Percentiles rank a stretch among this genome's conserved stretches.
Evolutionary conservation across 35 echinoderm and acorn worm genomes (phyloP).

Genomic region (Lytechinus pictus): DNA sequence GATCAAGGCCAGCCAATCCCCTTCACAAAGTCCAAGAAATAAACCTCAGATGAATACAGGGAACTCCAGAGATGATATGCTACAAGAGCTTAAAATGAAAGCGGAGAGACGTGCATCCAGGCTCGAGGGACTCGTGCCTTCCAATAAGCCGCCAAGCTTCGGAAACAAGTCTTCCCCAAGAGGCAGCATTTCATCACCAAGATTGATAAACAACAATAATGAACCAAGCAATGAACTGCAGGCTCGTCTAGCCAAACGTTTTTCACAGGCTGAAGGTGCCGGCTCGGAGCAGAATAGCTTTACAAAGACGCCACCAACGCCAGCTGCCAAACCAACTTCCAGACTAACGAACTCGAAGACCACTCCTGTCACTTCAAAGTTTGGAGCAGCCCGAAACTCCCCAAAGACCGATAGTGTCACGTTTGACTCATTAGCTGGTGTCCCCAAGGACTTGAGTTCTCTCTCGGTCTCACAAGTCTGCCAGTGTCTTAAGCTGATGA

Average conservation of each 20-base stretch:
- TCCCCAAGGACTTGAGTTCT: slow-evolving; percentile 67
- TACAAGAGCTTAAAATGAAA: slow-evolving; percentile 61
- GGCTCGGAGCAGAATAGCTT: background rate
- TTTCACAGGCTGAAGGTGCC: background rate
- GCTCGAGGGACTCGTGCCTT: background rate
- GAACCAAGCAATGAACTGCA: slow-evolving; percentile 6
- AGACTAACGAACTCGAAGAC: slow-evolving; percentile 22
- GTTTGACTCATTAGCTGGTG: slow-evolving; percentile 43
- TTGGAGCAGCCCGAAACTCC: background rate
- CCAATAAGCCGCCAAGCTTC: background rate
- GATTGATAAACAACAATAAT: background rate
- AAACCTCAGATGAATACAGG: slow-evolving; percentile 31
- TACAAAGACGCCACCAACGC: background rate
- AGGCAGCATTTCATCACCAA: background rate
- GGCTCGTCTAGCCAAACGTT: background rate
- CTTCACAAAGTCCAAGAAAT: background rate
- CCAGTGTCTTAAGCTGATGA: slow-evolving; percentile 75
- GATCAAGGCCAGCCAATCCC: slow-evolving; percentile 35
- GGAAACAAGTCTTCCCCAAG: background rate
- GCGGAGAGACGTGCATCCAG: slow-evolving; percentile 38
- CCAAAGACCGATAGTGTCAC: background rate
- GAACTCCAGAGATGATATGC: slow-evolving; percentile 46
- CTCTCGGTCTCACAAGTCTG: slow-evolving; percentile 74
- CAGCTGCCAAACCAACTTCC: slow-evolving; percentile 44
- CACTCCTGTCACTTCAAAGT: background rate